Evolutionary conservation across 1,140 invertebrate genomes (phyloP), one percentile per base, ranked within the genome.

Genomic region (Triops longicaudatus): DNA sequence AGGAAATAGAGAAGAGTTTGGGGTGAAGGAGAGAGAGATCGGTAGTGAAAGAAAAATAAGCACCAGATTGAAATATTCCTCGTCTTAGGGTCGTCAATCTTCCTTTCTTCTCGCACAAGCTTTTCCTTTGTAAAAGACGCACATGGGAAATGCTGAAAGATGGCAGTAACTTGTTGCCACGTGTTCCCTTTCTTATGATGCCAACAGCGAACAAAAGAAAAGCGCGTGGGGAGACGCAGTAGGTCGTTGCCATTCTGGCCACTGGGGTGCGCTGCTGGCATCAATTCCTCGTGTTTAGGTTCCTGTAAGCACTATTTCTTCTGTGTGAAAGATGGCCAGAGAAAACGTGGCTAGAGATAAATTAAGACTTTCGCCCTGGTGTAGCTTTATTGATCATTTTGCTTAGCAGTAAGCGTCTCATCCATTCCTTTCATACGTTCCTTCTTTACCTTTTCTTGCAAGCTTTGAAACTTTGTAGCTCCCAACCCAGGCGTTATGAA

Each of bases 331-430:
- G 0, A 22, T n/a, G 50, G n/a, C 10, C 10, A 22, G 50, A 63
- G 22, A 22, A 63, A 63, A 63, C 50, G 10, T 63, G 50, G 50
- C 50, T 22, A 63, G 50, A 63, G 50, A 63, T 63, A 63, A 63
- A 63, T 63, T 63, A 63, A 63, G 50, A 63, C 50, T 63, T 63
- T 31, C 27, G 44, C n/a, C n/a, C 42, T 6, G 14, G 26, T 76
- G 28, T 76, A 63, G 44, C 44, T 76, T 63, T 76, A 80, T 76
- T 63, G 37, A 72, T 71, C 73, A 72, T 12, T 50, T 80, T 22
- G 75, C 14, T 28, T 78, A 73, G n/a, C 27, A 31, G 26, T 37
- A 37, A 73, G 37, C 72, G 72, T 74, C 72, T 50, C 10, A 9
- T 37, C 41, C 26, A 78, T 76, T 73, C 75, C 11, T 41, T 43